A percentile compares a stretch with the other conserved stretches of the same genome.
Conservation (phyloP, 1,140 invertebrate species). For the Pristionchus pacificus region DNA sequence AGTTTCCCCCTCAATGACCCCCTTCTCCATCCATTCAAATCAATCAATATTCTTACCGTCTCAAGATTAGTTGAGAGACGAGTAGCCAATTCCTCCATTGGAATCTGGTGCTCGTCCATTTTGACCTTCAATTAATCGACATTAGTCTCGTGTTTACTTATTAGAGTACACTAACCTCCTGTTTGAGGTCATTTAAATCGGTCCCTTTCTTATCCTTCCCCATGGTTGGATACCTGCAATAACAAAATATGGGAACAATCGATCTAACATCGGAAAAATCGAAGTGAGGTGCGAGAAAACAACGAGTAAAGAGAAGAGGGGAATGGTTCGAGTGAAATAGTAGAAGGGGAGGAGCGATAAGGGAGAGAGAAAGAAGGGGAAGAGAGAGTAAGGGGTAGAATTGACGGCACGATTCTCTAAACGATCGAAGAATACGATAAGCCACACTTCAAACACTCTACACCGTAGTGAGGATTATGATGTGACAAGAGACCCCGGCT, state of each 20-base stretch:
- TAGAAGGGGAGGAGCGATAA: background rate
- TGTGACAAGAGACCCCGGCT: too few species aligned
- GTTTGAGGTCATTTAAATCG: constrained; percentile 25
- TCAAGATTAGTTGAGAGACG: constrained; percentile 89
- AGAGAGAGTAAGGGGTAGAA: too few species aligned
- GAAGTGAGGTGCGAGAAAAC: background rate
- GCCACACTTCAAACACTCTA: too few species aligned
- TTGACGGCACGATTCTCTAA: too few species aligned
- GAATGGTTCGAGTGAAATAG: background rate
- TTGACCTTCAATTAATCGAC: background rate
- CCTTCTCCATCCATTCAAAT: too few species aligned
- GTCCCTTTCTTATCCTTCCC: constrained; percentile 23
- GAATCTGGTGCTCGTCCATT: constrained; percentile 87
- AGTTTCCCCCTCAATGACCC: constrained; percentile 18
- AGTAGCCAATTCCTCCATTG: constrained; percentile 89
- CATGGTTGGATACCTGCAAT: background rate
- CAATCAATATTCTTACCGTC: constrained; percentile 69
- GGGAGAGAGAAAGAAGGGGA: background rate
- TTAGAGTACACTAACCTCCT: constrained; percentile 24
- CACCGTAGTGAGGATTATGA: too few species aligned
- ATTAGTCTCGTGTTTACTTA: background rate
- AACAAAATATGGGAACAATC: background rate
- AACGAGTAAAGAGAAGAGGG: background rate
- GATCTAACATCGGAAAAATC: background rate
- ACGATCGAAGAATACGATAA: too few species aligned